phyloP scores from a whole-genome alignment of 1,140 invertebrate genomes.

The Maconellicoccus hirsutus region DNA sequence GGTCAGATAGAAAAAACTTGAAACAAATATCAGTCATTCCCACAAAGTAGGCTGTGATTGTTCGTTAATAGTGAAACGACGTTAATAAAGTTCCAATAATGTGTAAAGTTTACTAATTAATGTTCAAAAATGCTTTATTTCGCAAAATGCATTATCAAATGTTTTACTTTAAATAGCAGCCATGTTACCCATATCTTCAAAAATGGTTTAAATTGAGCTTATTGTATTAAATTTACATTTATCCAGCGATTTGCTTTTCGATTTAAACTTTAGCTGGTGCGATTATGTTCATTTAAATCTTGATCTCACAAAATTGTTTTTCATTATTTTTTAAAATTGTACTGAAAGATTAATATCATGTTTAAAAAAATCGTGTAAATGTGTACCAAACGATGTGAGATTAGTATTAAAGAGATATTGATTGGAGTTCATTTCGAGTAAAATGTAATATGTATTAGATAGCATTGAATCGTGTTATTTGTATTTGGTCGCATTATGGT shows the following conservation, averaged over 20 bases:
- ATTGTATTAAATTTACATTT: background rate
- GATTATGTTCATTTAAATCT: background rate
- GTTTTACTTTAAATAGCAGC: background rate
- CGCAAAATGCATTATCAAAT: too few species aligned
- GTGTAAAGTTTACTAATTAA: background rate
- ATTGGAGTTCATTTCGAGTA: background rate
- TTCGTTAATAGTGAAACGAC: conserved; percentile 3
- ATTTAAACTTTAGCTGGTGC: too few species aligned
- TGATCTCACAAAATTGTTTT: conserved; percentile 1
- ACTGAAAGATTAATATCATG: background rate
- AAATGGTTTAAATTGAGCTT: conserved; percentile 1
- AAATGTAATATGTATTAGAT: background rate
- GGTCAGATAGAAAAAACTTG: background rate
- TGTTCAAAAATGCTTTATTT: too few species aligned
- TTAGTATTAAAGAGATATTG: background rate
- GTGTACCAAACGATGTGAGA: conserved; percentile 8
- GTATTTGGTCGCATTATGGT: background rate
- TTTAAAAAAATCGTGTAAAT: background rate
- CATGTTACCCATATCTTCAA: background rate
- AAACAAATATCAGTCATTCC: conserved; percentile 2
- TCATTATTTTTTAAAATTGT: background rate
- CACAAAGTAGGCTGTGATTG: background rate
- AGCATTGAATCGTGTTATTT: background rate
- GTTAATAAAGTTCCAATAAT: background rate
- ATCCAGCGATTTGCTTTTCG: background rate